Base-by-base conservation (phyloP, 1,140 invertebrate species). In the Rhyacophila brunnea region DNA sequence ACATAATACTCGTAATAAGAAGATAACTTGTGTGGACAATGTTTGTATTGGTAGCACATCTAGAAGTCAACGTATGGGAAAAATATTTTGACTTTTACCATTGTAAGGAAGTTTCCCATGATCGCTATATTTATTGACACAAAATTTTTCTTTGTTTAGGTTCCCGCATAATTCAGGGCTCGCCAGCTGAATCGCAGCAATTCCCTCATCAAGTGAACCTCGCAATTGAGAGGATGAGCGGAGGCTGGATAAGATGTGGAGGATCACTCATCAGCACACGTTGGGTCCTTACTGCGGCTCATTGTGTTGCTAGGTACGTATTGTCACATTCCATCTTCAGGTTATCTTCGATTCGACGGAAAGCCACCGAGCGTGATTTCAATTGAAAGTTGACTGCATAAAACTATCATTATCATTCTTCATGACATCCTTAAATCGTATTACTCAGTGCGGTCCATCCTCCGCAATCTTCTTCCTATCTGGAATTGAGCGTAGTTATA, bases 221-320 rank as follows among this genome's bases (percentile, higher is more conserved):
- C 6, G 61, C 66, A 66, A 72, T 53, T 15, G 3, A 32, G 2
- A 23, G 34, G 9, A n/a, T 10, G 13, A n/a, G 18, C 15, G 59
- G 52, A 19, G 38, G 32, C 10, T 6, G 32, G 17, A n/a, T 6
- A 18, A 36, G 45, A 13, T 81, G 79, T 66, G 77, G 74, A 57
- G 78, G 76, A n/a, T 78, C 73, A 32, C 54, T 81, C 51, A 77
- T 81, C 42, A 67, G 70, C 6, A 50, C 71, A 45, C 57, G 67
- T 32, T 79, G 72, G 71, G 66, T 80, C 44, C 52, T 80, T 36
- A 80, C 77, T n/a, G 77, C 79, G 18, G 79, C 75, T 62, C 79
- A 81, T 58, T 81, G 79, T 59, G 71, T 72, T 1, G 67, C 72
- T 49, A 68, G 46, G 49, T 54, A 55, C 45, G 19, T 23, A 5